Base-by-base conservation (phyloP, 2,888 invertebrate species). In the Sinodicranocentrus sp. region DNA sequence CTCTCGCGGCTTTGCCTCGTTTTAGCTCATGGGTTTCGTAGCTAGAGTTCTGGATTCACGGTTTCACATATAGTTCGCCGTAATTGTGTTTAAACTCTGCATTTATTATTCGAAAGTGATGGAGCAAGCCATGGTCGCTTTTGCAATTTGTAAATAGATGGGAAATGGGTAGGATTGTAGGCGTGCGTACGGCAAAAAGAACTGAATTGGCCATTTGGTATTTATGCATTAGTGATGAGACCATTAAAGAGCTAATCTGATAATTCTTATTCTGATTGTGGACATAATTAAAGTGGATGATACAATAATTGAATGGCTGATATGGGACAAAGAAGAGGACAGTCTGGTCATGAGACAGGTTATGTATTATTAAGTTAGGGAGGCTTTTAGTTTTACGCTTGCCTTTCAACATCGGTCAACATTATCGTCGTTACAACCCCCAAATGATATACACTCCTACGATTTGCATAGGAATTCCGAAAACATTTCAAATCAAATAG, bases 171-270 rank as follows among this genome's bases (percentile, higher is more conserved):
- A 63, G 79, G 71, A 25, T n/a, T n/a, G 33, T 54, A 79, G 79
- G 79, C 78, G 71, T 79, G 44, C n/a, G n/a, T n/a, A 71, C 39
- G 28, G 63, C 15, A 23, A 15, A 48, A 48, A 6, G 33, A 33
- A 33, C 33, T 68, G 68, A 78, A 70, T 71, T 63, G 79, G 70
- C 79, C 79, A 71, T 71, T 54, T 52, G 44, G 39, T 79, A 79
- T 63, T 78, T 78, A 78, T 78, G 78, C 61, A 79, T 79, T 79
- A 79, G 52, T 79, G 71, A 79, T 79, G 79, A 79, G 71, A 63
- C 79, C 71, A 79, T 79, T 79, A 79, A 23, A 28, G 79, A 61
- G 79, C 71, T 79, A 79, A 79, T 79, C 79, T 70, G 70, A 79
- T 79, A 70, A 70, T 65, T 39, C 43, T 65, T 65, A 43, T 65